These are phyloP conservation scores for Aurelia coerulea DNA, from an alignment of 30 jellyfish, hydroid and myxozoan genomes.

Conservation along the genomic window DNA sequence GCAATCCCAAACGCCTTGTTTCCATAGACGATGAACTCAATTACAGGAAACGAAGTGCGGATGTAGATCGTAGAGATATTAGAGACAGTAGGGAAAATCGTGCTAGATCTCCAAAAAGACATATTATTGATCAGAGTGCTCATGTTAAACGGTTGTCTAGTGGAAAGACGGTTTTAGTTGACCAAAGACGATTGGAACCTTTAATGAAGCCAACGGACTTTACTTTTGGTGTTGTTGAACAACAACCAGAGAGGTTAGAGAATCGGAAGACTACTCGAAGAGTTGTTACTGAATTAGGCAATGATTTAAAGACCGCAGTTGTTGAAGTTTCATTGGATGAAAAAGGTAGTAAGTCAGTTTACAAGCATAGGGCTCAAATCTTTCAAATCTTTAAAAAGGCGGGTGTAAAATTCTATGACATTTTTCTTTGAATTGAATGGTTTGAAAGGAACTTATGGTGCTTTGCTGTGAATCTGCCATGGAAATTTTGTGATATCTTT, in stretches of 20 bases:
- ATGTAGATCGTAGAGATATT: background rate
- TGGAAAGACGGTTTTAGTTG: slow-evolving; percentile 35
- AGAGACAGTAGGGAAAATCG: slow-evolving; percentile 6
- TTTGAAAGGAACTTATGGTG: too few species aligned
- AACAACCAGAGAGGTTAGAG: slow-evolving; percentile 6
- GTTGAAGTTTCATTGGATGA: slow-evolving; percentile 20
- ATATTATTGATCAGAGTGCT: background rate
- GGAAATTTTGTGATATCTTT: too few species aligned
- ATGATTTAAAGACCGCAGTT: background rate
- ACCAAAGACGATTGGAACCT: slow-evolving; percentile 7
- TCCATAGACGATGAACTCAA: background rate
- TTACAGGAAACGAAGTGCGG: slow-evolving; percentile 6
- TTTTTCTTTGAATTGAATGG: too few species aligned
- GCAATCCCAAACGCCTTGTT: background rate
- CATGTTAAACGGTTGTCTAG: slow-evolving; percentile 40
- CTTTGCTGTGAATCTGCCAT: too few species aligned
- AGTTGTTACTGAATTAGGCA: slow-evolving; percentile 29
- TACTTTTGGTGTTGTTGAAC: slow-evolving; percentile 21
- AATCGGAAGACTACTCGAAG: slow-evolving; percentile 36
- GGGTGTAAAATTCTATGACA: too few species aligned
- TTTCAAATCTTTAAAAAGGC: too few species aligned
- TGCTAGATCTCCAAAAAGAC: background rate
- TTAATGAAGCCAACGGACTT: slow-evolving; percentile 42
- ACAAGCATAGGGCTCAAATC: background rate
- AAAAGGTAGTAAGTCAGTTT: slow-evolving; percentile 22